These are phyloP conservation scores for Tetrapedia diversipes DNA, from an alignment of 2,888 invertebrate species.

Conservation along the genomic window DNA sequence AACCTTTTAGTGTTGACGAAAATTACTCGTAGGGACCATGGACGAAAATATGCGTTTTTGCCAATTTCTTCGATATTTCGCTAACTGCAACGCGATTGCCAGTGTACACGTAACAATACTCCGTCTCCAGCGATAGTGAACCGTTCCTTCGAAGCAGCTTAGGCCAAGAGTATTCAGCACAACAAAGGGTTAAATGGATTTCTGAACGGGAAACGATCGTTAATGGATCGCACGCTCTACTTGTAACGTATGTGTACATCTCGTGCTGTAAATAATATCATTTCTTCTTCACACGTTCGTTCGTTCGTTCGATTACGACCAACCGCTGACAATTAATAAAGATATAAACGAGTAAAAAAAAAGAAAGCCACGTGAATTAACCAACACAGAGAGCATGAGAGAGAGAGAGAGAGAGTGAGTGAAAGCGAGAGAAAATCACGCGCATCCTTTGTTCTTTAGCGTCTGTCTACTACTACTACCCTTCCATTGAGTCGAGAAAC, in stretches of 20 bases:
- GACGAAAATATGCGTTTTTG: too few species aligned
- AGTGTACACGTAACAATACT: too few species aligned
- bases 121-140: too few species aligned
- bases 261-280: conserved; percentile 70
- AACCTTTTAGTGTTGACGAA: too few species aligned
- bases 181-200: too few species aligned
- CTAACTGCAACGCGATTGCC: too few species aligned
- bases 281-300: conserved; percentile 58
- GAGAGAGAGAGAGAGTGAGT: conserved; percentile 15
- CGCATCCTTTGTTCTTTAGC: conserved; percentile 48
- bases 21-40: too few species aligned
- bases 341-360: background rate
- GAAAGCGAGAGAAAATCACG: conserved; percentile 1
- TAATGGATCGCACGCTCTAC: conserved; percentile 10
- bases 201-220: too few species aligned
- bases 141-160: too few species aligned
- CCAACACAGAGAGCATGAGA: conserved; percentile 12
- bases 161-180: too few species aligned
- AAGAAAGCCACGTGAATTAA: background rate
- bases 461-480: conserved; percentile 19
- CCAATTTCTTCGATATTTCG: too few species aligned
- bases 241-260: conserved; percentile 48
- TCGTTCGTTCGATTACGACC: conserved; percentile 49
- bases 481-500: conserved; percentile 23
- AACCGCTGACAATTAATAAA: conserved; percentile 26